Percentiles rank a stretch among this genome's conserved stretches.
Evolutionary conservation across 2,888 invertebrate genomes (phyloP).

Genomic region (Lasioglossum marginatum): DNA sequence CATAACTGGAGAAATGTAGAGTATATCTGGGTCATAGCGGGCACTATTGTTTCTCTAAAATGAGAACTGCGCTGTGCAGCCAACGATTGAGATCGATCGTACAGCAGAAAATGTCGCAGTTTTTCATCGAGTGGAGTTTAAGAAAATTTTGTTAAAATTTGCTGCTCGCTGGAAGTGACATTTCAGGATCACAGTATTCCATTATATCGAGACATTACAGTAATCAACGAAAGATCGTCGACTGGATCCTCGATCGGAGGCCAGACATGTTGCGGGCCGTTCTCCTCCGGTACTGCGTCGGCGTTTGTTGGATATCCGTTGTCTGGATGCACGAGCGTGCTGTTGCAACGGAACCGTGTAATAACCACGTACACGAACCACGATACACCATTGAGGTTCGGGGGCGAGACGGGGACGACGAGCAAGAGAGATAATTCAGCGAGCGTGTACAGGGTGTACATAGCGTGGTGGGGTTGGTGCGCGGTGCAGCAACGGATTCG

Average conservation of each 20-base stretch:
- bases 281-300: constrained; percentile 44
- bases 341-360: constrained; percentile 75
- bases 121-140: too few relatives aligned
- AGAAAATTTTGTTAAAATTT: too few relatives aligned
- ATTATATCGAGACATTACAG: background rate
- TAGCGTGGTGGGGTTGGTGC: background rate
- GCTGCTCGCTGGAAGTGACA: too few relatives aligned
- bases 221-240: constrained; percentile 26
- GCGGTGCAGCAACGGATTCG: background rate
- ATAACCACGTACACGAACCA: constrained; percentile 74
- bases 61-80: background rate
- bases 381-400: constrained; percentile 49
- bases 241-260: constrained; percentile 16
- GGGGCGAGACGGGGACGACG: constrained; percentile 7
- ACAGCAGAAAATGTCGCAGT: too few relatives aligned
- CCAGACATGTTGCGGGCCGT: background rate
- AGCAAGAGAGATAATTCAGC: constrained; percentile 6
- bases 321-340: constrained; percentile 62
- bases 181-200: background rate
- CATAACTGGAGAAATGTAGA: background rate
- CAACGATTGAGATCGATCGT: too few relatives aligned
- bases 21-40: background rate
- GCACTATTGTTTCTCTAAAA: background rate
- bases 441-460: constrained; percentile 15
- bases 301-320: constrained; percentile 59